phyloP scores from a whole-genome alignment of 2,888 invertebrate species.

The Pseudolycoriella hygida region DNA sequence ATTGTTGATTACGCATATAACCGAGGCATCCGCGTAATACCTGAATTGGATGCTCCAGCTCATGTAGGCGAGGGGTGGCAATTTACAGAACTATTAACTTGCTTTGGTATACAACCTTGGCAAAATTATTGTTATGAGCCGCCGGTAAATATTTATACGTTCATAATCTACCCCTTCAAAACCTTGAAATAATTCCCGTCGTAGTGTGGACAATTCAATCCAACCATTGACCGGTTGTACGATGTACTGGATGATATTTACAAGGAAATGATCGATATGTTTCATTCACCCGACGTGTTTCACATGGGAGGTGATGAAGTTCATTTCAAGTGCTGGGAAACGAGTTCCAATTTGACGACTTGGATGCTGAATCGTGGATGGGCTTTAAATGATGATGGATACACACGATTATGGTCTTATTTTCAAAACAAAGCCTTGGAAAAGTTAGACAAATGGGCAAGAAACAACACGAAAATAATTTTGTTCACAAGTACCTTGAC shows the following conservation, averaged over 20 bases:
- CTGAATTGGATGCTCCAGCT: constrained; percentile 85
- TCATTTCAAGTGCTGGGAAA: constrained; percentile 54
- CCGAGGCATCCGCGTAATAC: constrained; percentile 71
- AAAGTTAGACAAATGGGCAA: constrained; percentile 19
- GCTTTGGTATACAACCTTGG: constrained; percentile 64
- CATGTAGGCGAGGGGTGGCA: constrained; percentile 82
- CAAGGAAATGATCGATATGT: constrained; percentile 44
- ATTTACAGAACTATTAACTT: constrained; percentile 43
- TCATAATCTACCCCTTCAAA: too few relatives aligned
- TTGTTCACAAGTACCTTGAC: constrained; percentile 73
- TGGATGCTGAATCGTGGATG: constrained; percentile 51
- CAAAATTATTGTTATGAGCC: constrained; percentile 55
- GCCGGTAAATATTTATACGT: too few relatives aligned
- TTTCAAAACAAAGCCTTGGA: constrained; percentile 40
- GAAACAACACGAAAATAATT: constrained; percentile 43
- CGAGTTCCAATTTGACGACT: constrained; percentile 42
- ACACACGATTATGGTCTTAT: constrained; percentile 51
- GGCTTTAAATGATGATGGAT: constrained; percentile 38
- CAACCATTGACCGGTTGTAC: constrained; percentile 49
- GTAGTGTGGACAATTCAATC: constrained; percentile 74
- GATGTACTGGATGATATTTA: constrained; percentile 53
- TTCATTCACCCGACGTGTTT: constrained; percentile 46
- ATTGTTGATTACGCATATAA: constrained; percentile 48
- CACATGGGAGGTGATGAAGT: constrained; percentile 83
- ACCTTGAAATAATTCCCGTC: too few relatives aligned